These are phyloP conservation scores for Gallirallus australis DNA, from an alignment of 2,797 vertebrate genomes.

Conservation along the genomic window DNA sequence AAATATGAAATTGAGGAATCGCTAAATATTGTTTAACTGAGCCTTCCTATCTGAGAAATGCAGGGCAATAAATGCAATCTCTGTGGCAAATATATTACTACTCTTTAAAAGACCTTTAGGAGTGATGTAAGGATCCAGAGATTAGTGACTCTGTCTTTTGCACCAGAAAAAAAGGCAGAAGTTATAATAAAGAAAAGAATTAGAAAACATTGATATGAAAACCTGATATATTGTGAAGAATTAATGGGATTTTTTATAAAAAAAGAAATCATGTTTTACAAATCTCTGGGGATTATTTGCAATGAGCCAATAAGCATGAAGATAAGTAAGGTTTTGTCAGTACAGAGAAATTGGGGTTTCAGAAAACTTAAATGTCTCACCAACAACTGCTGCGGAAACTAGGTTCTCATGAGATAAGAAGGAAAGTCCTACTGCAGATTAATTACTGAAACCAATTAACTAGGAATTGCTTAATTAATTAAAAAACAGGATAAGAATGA, in stretches of 20 bases:
- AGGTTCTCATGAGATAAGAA: background rate
- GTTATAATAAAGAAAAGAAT: background rate
- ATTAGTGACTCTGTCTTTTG: background rate
- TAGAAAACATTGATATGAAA: background rate
- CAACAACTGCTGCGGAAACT: background rate
- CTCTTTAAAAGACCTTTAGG: background rate
- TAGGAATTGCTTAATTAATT: background rate
- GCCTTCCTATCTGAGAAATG: background rate
- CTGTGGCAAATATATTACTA: background rate
- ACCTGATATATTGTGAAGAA: background rate
- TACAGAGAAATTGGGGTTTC: background rate
- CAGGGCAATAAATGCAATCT: background rate
- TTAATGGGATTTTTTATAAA: background rate
- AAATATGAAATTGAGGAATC: background rate
- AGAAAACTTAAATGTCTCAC: background rate
- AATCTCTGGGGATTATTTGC: background rate
- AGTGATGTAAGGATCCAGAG: background rate
- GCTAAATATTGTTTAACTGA: background rate
- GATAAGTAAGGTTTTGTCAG: background rate
- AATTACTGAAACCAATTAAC: conserved; percentile 32
- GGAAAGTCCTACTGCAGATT: background rate
- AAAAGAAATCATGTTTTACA: background rate
- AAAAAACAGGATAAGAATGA: background rate
- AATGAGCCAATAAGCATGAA: background rate
- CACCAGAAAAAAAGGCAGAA: background rate